These are phyloP conservation scores for Branchipolynoe longqiensis DNA, from an alignment of 2,888 invertebrate species.

Conservation along the genomic window DNA sequence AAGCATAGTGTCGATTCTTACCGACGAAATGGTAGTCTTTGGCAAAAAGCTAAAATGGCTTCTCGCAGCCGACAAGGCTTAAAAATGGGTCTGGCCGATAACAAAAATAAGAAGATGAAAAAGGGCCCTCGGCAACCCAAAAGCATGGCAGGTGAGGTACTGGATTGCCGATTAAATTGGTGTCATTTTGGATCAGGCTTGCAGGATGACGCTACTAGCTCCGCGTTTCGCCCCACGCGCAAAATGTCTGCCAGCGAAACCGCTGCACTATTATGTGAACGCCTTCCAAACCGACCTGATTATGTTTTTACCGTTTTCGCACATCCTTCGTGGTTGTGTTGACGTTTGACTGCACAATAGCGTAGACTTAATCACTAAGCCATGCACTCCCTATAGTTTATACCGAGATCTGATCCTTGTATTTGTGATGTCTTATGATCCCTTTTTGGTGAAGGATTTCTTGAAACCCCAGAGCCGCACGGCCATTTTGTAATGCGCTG, in stretches of 20 bases:
- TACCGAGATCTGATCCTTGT: not conserved
- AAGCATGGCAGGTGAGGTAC: not conserved
- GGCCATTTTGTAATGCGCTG: not conserved
- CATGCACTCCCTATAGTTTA: not conserved
- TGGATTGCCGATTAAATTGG: not conserved
- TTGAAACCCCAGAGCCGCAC: not conserved
- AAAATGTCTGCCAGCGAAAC: conserved; percentile 36
- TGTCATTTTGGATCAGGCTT: not conserved
- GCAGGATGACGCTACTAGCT: no score
- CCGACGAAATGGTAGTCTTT: no score
- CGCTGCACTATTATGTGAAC: conserved; percentile 13
- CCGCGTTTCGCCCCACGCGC: not conserved
- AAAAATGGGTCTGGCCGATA: not conserved
- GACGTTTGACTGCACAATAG: not conserved
- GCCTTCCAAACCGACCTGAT: not conserved
- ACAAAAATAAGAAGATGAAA: not conserved
- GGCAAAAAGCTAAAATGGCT: conserved; percentile 25
- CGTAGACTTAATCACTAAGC: not conserved
- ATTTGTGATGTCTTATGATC: not conserved
- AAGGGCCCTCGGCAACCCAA: not conserved
- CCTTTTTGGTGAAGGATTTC: not conserved
- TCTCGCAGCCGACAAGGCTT: conserved; percentile 1
- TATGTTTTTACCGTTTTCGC: conserved; percentile 1
- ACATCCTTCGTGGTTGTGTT: no score
- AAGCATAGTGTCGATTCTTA: no score